A percentile compares a stretch with the other conserved stretches of the same genome.
Conservation (phyloP, 1,140 invertebrate genomes). For the Megalonaias nervosa region DNA sequence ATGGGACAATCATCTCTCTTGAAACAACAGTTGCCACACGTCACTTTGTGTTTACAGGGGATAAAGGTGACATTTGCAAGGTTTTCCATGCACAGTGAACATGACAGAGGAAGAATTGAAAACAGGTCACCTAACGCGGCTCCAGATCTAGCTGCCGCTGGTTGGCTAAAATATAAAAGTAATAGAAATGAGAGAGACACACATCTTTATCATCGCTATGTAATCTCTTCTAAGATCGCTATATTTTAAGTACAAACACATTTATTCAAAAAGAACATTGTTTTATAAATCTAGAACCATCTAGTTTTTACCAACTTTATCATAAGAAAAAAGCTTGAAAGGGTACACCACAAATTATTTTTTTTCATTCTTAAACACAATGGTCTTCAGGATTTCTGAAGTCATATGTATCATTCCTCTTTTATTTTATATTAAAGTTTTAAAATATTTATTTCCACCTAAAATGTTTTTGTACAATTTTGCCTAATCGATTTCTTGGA, state of each 20-base stretch:
- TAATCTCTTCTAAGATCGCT: background rate
- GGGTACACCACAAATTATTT: too few species aligned
- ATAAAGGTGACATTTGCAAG: slow-evolving; percentile 33
- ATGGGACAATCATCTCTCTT: slow-evolving; percentile 33
- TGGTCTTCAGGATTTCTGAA: too few species aligned
- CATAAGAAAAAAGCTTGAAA: too few species aligned
- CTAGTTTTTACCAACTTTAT: background rate
- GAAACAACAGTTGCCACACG: slow-evolving; percentile 35
- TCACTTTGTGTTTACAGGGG: slow-evolving; percentile 42
- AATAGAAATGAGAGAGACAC: background rate
- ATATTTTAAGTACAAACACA: background rate
- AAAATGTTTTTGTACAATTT: too few species aligned
- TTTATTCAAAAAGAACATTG: background rate
- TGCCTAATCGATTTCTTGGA: too few species aligned
- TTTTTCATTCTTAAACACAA: too few species aligned
- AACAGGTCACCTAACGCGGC: slow-evolving; percentile 25
- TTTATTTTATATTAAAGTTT: too few species aligned
- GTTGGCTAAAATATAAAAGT: background rate
- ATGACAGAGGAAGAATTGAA: slow-evolving; percentile 30
- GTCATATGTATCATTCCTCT: too few species aligned
- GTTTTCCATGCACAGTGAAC: slow-evolving; percentile 31
- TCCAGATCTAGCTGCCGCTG: background rate
- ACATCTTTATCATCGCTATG: background rate
- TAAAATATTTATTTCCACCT: too few species aligned
- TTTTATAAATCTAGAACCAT: background rate